phyloP scores from a whole-genome alignment of 2,113 vertebrate species.

The Passer montanus region DNA sequence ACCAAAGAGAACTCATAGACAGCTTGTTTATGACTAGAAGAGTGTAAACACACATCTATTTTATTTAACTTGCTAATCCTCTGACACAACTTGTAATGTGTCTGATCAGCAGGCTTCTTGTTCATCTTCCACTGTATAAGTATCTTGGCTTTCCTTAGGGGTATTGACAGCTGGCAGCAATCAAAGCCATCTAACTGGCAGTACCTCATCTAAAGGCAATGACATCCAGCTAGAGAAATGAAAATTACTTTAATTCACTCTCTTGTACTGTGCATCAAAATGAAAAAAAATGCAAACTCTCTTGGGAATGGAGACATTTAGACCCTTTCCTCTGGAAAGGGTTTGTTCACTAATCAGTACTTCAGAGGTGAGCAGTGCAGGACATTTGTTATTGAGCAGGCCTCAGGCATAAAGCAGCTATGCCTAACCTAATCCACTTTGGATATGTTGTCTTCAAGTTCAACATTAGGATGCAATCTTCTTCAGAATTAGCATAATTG shows the following conservation, averaged over 20 bases:
- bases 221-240: conserved; percentile 39
- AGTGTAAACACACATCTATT: conserved; percentile 53
- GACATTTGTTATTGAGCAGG: neutral
- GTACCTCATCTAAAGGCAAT: conserved; percentile 26
- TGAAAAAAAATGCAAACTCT: neutral
- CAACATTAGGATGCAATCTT: neutral
- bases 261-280: neutral
- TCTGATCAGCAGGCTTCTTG: conserved; percentile 43
- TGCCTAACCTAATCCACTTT: neutral
- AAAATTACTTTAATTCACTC: conserved; percentile 24
- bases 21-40: conserved; percentile 47
- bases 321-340: neutral
- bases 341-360: neutral
- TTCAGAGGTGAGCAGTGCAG: neutral
- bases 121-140: neutral
- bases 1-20: neutral
- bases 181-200: conserved; percentile 43
- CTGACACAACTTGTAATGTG: conserved; percentile 19
- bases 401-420: neutral
- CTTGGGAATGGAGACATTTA: neutral
- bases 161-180: conserved; percentile 55
- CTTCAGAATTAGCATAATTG: neutral
- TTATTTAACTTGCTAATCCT: conserved; percentile 31
- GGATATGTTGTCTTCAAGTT: neutral
- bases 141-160: conserved; percentile 23